Base-by-base conservation (phyloP, 2,797 vertebrate species). In the Picus viridis region DNA sequence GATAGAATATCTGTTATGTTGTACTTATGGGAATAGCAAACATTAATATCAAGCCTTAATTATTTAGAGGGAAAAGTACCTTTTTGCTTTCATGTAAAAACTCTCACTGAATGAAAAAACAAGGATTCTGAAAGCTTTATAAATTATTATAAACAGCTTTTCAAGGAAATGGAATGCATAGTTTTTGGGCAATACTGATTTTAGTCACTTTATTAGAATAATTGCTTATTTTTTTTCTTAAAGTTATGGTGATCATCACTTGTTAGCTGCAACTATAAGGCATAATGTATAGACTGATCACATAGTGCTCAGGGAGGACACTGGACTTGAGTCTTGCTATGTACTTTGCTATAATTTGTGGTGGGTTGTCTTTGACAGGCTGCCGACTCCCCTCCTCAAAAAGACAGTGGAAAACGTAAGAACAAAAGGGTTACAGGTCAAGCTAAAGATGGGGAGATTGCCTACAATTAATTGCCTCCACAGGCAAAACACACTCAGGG, bases 271-370 rank as follows among this genome's bases (percentile, higher is more conserved):
- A 2, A 6, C 13, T 10, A 14, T 1, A 12, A 70, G 10, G 20
- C 29, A 22, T 32, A 6, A 22, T 2, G 24, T 36, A 1, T 15
- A 51, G 24, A 16, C 10, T 2, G 3, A 58, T 43, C 16, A 4
- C n/a, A 41, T 20, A 29, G 3, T 34, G 17, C 9, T 12, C 43
- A 47, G 27, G 62, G 17, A 58, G 2, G 20, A 9, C 2, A 6
- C 2, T 29, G 39, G 16, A 3, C 11, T 9, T 1, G 2, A 17
- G 5, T 4, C 45, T 30, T 22, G 7, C 20, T 1, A 7, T n/a
- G 1, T 4, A 34, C 16, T 29, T 22, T 0, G 0, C 4, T 10
- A 4, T 9, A 0, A 1, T 2, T 23, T 11, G n/a, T 10, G 72
- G 4, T n/a, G 65, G 27, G 16, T 15, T n/a, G 39, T 8, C 53